Evolutionary conservation across 1,140 invertebrate genomes (phyloP).

Genomic region (Probaryconus sp.): DNA sequence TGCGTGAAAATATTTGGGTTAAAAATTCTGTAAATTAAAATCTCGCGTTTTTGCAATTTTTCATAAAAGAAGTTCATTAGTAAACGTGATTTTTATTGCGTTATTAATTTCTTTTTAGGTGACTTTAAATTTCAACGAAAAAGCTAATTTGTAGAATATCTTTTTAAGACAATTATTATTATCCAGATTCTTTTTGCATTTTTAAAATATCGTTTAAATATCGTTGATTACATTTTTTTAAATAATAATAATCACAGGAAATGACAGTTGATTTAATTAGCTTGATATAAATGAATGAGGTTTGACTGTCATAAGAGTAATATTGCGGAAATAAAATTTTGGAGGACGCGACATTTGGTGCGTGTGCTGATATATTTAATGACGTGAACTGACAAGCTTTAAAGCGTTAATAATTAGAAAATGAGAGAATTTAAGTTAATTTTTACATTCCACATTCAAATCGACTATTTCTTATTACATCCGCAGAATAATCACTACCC

Average conservation of each 20-base stretch:
- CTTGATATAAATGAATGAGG: too few relatives aligned
- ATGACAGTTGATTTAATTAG: too few relatives aligned
- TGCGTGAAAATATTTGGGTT: slow-evolving; percentile 17
- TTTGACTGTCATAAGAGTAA: too few relatives aligned
- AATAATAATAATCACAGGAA: too few relatives aligned
- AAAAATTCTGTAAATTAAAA: slow-evolving; percentile 27
- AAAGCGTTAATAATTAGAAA: not conserved
- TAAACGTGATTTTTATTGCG: slow-evolving; percentile 8
- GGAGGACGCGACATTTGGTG: too few relatives aligned
- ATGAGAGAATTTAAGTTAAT: slow-evolving; percentile 13
- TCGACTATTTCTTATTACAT: slow-evolving; percentile 57
- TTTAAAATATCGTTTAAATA: too few relatives aligned
- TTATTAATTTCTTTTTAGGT: slow-evolving; percentile 1
- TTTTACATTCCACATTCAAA: slow-evolving; percentile 39
- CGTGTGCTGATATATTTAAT: not conserved
- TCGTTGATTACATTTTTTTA: too few relatives aligned
- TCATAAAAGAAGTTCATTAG: slow-evolving; percentile 34
- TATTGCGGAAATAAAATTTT: too few relatives aligned
- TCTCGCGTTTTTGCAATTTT: not conserved
- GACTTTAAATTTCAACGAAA: slow-evolving; percentile 2
- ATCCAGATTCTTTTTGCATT: too few relatives aligned
- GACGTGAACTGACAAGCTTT: not conserved
- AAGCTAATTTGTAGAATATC: too few relatives aligned
- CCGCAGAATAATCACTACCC: slow-evolving; percentile 62
- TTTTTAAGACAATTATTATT: too few relatives aligned